Evolutionary conservation across 2,888 invertebrate species (phyloP).

Genomic region (Sphinx pinastri): DNA sequence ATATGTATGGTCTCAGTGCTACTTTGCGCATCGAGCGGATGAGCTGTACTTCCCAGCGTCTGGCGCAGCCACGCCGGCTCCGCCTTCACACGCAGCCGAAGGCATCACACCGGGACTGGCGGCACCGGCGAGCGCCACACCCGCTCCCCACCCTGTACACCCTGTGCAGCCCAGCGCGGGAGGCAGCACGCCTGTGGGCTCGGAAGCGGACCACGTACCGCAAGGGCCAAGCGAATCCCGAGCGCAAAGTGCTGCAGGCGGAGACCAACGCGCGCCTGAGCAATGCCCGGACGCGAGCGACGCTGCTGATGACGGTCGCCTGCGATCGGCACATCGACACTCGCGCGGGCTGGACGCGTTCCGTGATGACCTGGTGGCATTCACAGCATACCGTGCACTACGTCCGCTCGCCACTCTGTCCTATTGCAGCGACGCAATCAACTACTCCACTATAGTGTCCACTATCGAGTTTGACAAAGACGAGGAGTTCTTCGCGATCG

Average conservation of each 20-base stretch:
- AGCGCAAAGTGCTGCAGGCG: constrained; percentile 48
- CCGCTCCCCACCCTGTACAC: background rate
- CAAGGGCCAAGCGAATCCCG: constrained; percentile 48
- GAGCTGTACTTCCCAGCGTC: constrained; percentile 86
- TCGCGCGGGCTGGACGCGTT: constrained; percentile 87
- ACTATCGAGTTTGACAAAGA: constrained; percentile 98
- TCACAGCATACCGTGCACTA: constrained; percentile 89
- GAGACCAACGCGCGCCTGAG: constrained; percentile 58
- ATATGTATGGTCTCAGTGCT: constrained; percentile 82
- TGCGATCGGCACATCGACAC: constrained; percentile 29
- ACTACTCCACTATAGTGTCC: constrained; percentile 93
- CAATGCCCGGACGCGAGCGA: constrained; percentile 26
- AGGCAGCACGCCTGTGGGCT: constrained; percentile 33
- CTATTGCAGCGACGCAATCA: constrained; percentile 95
- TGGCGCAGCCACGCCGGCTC: constrained; percentile 51
- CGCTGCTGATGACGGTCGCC: constrained; percentile 70
- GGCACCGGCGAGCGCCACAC: constrained; percentile 25
- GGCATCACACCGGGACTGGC: constrained; percentile 29
- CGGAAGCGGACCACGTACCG: constrained; percentile 49
- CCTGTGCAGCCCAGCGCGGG: constrained; percentile 23
- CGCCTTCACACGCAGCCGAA: constrained; percentile 38
- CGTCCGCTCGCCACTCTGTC: constrained; percentile 93
- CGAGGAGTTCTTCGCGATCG: constrained; percentile 97
- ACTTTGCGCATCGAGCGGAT: constrained; percentile 90
- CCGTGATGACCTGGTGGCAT: constrained; percentile 93